Evolutionary conservation across 2,797 vertebrate species (phyloP).

Genomic region (Nyctalus aviator): DNA sequence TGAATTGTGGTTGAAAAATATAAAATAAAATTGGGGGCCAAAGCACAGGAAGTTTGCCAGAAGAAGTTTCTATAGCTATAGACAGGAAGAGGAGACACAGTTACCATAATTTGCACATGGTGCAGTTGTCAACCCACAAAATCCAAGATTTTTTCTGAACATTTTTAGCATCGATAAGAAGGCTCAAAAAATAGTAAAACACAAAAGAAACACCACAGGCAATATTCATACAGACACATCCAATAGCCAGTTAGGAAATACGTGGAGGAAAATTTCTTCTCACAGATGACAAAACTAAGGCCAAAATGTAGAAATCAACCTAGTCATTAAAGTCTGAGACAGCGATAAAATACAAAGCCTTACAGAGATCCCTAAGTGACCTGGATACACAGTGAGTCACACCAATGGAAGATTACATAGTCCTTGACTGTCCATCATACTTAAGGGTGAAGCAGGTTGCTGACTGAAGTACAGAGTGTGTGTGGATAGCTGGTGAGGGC

Average conservation of each 20-base stretch:
- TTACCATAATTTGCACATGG: background rate
- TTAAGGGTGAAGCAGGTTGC: background rate
- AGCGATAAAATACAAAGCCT: background rate
- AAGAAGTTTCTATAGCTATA: background rate
- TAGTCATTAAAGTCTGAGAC: background rate
- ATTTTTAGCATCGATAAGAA: slow-evolving; percentile 5
- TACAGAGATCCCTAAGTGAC: background rate
- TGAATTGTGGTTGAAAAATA: background rate
- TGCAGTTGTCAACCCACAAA: background rate
- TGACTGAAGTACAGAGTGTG: accelerated
- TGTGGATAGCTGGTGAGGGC: background rate
- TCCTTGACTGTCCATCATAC: background rate
- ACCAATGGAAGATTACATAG: background rate
- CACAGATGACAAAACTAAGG: background rate
- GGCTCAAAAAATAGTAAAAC: background rate
- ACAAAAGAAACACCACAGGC: background rate
- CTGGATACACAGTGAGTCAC: background rate
- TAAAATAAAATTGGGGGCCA: background rate
- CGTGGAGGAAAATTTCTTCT: background rate
- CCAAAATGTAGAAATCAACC: background rate
- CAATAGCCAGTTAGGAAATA: slow-evolving; percentile 8
- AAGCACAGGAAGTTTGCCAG: background rate
- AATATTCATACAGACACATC: background rate
- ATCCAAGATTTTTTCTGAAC: background rate
- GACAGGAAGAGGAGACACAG: background rate